Conservation (phyloP, 2,797 vertebrate genomes). For the Phalloptychus januarius region DNA sequence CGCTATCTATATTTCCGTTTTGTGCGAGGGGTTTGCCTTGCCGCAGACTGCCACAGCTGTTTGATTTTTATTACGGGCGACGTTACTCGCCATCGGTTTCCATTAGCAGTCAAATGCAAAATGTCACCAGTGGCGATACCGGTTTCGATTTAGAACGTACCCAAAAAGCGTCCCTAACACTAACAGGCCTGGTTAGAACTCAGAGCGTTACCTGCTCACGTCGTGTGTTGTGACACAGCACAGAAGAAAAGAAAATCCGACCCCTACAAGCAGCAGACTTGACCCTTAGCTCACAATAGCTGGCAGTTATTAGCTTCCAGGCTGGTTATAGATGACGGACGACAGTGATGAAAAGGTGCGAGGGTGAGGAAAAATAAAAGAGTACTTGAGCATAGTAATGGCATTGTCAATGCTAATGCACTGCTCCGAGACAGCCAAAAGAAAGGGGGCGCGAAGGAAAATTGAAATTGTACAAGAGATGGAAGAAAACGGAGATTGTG, state of each 20-base stretch:
- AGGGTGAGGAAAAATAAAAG: conserved; percentile 24
- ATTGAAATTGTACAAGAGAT: conserved; percentile 48
- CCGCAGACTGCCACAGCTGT: conserved; percentile 43
- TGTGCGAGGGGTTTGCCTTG: conserved; percentile 30
- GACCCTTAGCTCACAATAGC: conserved; percentile 32
- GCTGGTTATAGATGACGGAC: conserved; percentile 17
- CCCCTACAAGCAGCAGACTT: background rate
- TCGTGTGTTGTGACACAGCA: background rate
- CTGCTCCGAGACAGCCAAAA: conserved; percentile 23
- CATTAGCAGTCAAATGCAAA: conserved; percentile 49
- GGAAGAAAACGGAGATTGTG: conserved; percentile 45
- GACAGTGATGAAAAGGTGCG: conserved; percentile 8
- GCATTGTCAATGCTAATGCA: conserved; percentile 48
- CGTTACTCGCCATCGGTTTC: conserved; percentile 47
- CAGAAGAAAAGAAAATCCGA: background rate
- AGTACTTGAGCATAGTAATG: conserved; percentile 58
- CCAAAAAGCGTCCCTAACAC: background rate
- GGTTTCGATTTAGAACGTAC: conserved; percentile 27
- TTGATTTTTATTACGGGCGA: conserved; percentile 64
- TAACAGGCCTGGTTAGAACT: conserved; percentile 10
- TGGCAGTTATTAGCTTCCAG: conserved; percentile 23
- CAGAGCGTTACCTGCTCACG: background rate
- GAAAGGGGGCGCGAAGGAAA: conserved; percentile 14
- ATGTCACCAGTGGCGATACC: conserved; percentile 25
- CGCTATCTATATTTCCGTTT: conserved; percentile 31